A percentile compares a stretch with the other conserved stretches of the same genome.
Conservation (phyloP, 2,888 invertebrate species). For the Ophion ventricosus region DNA sequence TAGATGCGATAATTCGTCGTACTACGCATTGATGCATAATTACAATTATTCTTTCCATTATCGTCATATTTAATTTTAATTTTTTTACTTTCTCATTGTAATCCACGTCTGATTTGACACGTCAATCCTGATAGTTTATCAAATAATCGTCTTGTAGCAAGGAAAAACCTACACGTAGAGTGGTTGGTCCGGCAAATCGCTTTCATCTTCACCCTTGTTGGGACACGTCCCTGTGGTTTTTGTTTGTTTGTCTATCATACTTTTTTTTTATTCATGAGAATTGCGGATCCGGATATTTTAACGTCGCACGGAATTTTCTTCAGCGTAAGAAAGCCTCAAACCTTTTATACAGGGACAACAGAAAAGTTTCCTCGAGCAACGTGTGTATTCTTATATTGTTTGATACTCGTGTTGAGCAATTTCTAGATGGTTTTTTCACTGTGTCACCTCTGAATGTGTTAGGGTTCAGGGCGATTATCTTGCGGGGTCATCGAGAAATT, state of each 20-base stretch:
- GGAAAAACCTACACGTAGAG: conserved; percentile 27
- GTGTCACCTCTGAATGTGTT: conserved; percentile 26
- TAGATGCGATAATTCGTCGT: conserved; percentile 59
- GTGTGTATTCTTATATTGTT: conserved; percentile 66
- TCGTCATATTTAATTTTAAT: conserved; percentile 47
- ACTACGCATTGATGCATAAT: conserved; percentile 64
- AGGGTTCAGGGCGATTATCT: conserved; percentile 39
- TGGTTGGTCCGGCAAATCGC: neutral
- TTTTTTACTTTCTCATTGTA: conserved; percentile 57
- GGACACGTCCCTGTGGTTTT: neutral
- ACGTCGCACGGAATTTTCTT: conserved; percentile 2
- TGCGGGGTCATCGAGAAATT: conserved; percentile 24
- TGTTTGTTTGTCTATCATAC: conserved; percentile 30
- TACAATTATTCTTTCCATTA: conserved; percentile 65
- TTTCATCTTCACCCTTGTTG: neutral
- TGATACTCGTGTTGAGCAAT: conserved; percentile 66
- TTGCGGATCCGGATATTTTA: conserved; percentile 58
- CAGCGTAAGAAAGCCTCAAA: conserved; percentile 5
- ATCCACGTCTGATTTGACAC: conserved; percentile 54
- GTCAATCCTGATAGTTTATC: conserved; percentile 51
- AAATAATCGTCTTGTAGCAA: conserved; percentile 58
- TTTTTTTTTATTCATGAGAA: conserved; percentile 53
- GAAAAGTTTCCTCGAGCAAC: conserved; percentile 55
- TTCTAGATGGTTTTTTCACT: conserved; percentile 41
- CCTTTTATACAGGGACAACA: neutral